Base-by-base conservation (phyloP, 2,888 invertebrate genomes). In the Agrotis clavis region DNA sequence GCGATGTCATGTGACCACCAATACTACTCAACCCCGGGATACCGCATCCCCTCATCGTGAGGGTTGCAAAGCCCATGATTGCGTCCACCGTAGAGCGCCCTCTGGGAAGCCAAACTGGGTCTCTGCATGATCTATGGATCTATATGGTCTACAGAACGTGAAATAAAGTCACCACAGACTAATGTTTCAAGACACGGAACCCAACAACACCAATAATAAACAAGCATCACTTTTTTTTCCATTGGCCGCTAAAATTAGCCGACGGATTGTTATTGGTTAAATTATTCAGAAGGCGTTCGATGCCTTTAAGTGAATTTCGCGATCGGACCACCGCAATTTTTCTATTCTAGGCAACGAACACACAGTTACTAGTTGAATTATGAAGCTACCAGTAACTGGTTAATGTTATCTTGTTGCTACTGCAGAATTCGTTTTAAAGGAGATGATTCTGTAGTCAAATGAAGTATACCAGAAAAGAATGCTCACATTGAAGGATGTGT, bases 181-280 rank as follows among this genome's bases (percentile, higher is more conserved):
- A 50, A 35, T 35, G 0, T 7, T 14, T 45, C 11, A 45, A 16
- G 14, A 19, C 60, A 82, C 87, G 63, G 89, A 87, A 87, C 89
- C 88, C 60, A 51, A 13, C 16, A 21, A 45, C 2, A 19, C 4
- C 57, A 14, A 19, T 16, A 61, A 60, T 70, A 45, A 45, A 80
- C 83, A 63, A 66, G 62, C 70, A 78, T 72, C 89, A 84, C 87
- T 84, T 86, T 83, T 91, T 93, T 92, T 92, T 92, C 90, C 88
- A 90, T 89, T 91, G 88, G 88, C 87, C 87, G 88, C 92, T 95
- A 92, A 94, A 95, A 95, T 95, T 95, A 95, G 93, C 94, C 91
- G 89, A 83, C 87, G 93, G 94, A 94, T 95, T 95, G 95, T 95
- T 95, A 95, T 95, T 94, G 94, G 94, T 92, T 95, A 95, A 95